Base-by-base conservation (phyloP, 2,113 vertebrate genomes). In the Echinops telfairi region DNA sequence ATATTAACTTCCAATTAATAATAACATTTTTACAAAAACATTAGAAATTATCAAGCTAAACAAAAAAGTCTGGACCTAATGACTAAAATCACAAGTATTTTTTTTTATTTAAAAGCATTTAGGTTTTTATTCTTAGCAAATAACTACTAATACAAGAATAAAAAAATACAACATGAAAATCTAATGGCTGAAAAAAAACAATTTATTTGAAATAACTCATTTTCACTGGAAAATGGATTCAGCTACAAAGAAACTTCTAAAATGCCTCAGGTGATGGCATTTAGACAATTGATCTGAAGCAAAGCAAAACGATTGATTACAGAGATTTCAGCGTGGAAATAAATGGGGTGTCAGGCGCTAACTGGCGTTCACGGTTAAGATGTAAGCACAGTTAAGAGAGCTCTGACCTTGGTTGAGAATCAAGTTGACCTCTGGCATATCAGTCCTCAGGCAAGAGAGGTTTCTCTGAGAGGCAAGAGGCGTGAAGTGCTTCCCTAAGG, bases 271-370 rank as follows among this genome's bases (percentile, higher is more conserved):
- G 75, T 83, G 27, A 84, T 66, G 47, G 77, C 23, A 38, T 92
- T 93, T 71, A 83, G 27, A 14, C 73, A 83, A 88, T 10, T 82
- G 76, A 95, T 31, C 16, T 91, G 36, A 79, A 97, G 40, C 33
- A 80, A 84, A 94, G 76, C 19, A 94, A 95, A 62, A 27, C 62
- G 85, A 92, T 57, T 33, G 76, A 92, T 89, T 73, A 71, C 10
- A 25, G 14, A 60, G 83, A 93, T 96, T 88, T 95, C 86, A 93
- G 14, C 86, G 22, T 19, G 82, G 91, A 95, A 92, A 97, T 89
- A 92, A 90, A 40, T 5, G 16, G 33, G 22, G 29, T 38, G 66
- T 68, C n/a, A 0, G 17, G 6, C 27, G 62, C 58, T 57, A 78
- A 75, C 27, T 58, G 53, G 43, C 31, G 29, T 86, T 68, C 40